These are phyloP conservation scores for Stenoptilia bipunctidactyla DNA, from an alignment of 2,888 invertebrate genomes.

Conservation along the genomic window DNA sequence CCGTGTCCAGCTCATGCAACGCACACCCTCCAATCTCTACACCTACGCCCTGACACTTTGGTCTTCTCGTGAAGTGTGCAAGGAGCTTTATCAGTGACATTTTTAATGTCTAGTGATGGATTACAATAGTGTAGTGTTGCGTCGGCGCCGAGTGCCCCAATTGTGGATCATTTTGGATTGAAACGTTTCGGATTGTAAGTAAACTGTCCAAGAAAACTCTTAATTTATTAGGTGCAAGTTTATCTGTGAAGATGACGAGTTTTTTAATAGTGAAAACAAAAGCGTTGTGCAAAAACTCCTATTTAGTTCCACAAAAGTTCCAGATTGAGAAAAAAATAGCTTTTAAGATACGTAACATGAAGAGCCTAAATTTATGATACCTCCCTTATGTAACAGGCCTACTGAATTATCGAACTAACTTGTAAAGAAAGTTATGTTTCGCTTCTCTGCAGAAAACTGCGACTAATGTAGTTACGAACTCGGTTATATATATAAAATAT, in stretches of 20 bases:
- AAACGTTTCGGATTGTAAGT: conserved; percentile 24
- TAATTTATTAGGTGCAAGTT: conserved; percentile 9
- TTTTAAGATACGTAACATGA: conserved; percentile 31
- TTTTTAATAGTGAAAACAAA: conserved; percentile 13
- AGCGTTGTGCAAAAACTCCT: conserved; percentile 28
- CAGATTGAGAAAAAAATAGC: conserved; percentile 28
- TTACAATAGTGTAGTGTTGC: conserved; percentile 6
- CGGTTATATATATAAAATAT: conserved; percentile 36
- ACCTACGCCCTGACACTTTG: conserved; percentile 55
- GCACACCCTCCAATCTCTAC: conserved; percentile 33
- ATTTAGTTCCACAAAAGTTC: conserved; percentile 30
- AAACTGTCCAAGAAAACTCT: conserved; percentile 13
- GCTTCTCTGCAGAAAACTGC: conserved; percentile 20
- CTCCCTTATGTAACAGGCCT: conserved; percentile 53
- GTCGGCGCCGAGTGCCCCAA: conserved; percentile 24
- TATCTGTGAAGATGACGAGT: conserved; percentile 17
- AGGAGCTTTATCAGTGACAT: neutral
- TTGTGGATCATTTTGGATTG: conserved; percentile 17
- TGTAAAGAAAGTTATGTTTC: neutral
- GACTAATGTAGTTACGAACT: conserved; percentile 33
- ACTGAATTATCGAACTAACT: conserved; percentile 53
- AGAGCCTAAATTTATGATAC: conserved; percentile 55
- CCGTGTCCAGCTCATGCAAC: conserved; percentile 51
- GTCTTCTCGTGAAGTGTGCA: conserved; percentile 49
- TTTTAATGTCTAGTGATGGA: too few relatives aligned